Conservation (phyloP, 2,797 vertebrate species). For the Labeo calbasu region DNA sequence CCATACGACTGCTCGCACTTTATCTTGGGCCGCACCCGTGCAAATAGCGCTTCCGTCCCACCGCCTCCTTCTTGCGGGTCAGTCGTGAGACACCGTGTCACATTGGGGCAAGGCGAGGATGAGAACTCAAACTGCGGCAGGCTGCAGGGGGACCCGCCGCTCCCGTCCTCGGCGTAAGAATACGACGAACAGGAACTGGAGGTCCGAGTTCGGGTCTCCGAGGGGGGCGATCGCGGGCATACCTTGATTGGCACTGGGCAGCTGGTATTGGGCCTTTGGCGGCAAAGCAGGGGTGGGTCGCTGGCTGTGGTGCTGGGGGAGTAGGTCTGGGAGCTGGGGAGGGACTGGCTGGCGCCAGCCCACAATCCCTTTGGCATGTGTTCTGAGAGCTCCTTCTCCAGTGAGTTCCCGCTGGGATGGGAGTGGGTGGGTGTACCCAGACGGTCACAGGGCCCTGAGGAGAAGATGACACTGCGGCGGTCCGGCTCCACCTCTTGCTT, state of each 20-base stretch:
- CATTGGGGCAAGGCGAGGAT: constrained; percentile 95
- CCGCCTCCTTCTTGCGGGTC: constrained; percentile 90
- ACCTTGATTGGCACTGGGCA: constrained; percentile 99
- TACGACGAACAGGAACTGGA: constrained; percentile 99
- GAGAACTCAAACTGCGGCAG: constrained; percentile 98
- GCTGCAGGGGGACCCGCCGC: constrained; percentile 95
- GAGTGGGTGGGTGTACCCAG: constrained; percentile 91
- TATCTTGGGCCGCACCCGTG: constrained; percentile 91
- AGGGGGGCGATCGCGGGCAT: constrained; percentile 94
- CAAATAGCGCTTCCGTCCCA: constrained; percentile 88
- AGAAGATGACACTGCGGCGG: constrained; percentile 97
- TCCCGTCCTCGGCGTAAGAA: constrained; percentile 96
- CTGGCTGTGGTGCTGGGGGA: constrained; percentile 82
- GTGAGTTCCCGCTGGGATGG: constrained; percentile 88
- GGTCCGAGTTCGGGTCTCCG: constrained; percentile 95
- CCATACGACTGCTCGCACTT: constrained; percentile 99
- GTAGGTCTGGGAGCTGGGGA: constrained; percentile 91
- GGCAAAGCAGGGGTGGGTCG: constrained; percentile 85
- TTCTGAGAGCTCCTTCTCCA: constrained; percentile 94
- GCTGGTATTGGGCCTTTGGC: constrained; percentile 95
- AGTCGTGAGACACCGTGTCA: constrained; percentile 87
- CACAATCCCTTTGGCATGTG: constrained; percentile 92
- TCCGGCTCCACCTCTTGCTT: constrained; percentile 95
- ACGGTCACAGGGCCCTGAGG: constrained; percentile 90
- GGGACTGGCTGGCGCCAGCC: constrained; percentile 90